Evolutionary conservation across 2,888 invertebrate species (phyloP).

Genomic region (Meta bourneti): DNA sequence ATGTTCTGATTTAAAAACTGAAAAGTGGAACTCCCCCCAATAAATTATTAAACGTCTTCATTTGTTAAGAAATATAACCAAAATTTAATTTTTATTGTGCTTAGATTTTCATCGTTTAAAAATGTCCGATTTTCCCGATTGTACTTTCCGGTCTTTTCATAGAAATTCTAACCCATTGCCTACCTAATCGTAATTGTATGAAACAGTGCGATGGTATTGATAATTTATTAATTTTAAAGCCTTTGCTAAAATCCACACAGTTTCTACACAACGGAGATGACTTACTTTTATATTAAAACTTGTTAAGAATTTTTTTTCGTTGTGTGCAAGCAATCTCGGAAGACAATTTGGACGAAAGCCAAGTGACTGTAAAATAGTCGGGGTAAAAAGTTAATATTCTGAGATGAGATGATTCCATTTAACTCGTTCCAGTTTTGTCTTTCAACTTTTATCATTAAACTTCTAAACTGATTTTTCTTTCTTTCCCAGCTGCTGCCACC

Average conservation of each 20-base stretch:
- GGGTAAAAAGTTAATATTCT: neutral
- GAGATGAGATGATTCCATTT: neutral
- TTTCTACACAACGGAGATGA: neutral
- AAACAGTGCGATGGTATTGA: too few species aligned
- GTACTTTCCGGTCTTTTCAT: too few species aligned
- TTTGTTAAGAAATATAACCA: too few species aligned
- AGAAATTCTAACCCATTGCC: too few species aligned
- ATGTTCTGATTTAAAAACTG: too few species aligned
- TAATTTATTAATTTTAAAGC: neutral
- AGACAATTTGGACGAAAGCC: neutral
- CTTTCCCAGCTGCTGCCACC: slow-evolving; percentile 19
- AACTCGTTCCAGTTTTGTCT: neutral
- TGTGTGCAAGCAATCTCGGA: neutral
- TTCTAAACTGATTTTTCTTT: slow-evolving; percentile 22
- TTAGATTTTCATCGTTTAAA: too few species aligned
- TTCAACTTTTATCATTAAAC: slow-evolving; percentile 15
- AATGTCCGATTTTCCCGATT: too few species aligned
- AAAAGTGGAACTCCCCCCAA: too few species aligned
- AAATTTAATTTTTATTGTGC: too few species aligned
- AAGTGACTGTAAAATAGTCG: neutral
- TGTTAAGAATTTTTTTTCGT: neutral
- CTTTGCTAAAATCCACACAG: neutral
- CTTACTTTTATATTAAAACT: neutral
- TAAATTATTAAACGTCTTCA: too few species aligned
- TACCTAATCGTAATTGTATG: too few species aligned